phyloP scores from a whole-genome alignment of 2,888 invertebrate genomes.

The Phalangium opilio region DNA sequence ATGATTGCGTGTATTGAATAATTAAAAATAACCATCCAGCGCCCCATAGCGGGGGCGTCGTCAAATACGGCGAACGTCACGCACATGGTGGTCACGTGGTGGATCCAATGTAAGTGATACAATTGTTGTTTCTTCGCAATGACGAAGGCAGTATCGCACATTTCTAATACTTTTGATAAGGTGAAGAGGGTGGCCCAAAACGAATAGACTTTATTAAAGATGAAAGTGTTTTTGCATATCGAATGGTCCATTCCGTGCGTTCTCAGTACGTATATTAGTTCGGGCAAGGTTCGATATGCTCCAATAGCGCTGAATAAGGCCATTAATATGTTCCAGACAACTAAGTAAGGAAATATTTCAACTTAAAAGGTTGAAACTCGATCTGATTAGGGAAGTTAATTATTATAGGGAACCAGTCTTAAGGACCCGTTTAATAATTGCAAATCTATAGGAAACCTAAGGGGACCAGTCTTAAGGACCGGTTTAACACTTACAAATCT shows the following conservation, averaged over 20 bases:
- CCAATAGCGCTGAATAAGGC: slow-evolving; percentile 91
- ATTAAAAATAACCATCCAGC: slow-evolving; percentile 91
- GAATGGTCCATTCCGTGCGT: slow-evolving; percentile 88
- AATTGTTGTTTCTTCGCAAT: slow-evolving; percentile 72
- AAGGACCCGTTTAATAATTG: too few relatives aligned
- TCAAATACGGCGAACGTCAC: slow-evolving; percentile 79
- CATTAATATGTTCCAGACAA: slow-evolving; percentile 78
- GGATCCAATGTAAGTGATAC: slow-evolving; percentile 92
- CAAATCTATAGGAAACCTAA: too few relatives aligned
- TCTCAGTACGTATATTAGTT: slow-evolving; percentile 69
- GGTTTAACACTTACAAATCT: too few relatives aligned
- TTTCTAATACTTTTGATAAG: slow-evolving; percentile 84
- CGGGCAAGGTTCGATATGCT: slow-evolving; percentile 67
- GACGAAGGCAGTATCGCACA: slow-evolving; percentile 84
- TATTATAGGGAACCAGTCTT: too few relatives aligned
- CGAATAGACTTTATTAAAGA: slow-evolving; percentile 76
- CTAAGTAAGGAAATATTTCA: too few relatives aligned
- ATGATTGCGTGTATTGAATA: slow-evolving; percentile 78
- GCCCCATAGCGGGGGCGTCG: slow-evolving; percentile 31
- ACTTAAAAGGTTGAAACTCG: too few relatives aligned
- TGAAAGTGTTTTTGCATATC: slow-evolving; percentile 83
- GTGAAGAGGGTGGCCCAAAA: slow-evolving; percentile 98
- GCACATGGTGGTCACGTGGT: slow-evolving; percentile 83
- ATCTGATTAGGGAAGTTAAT: too few relatives aligned
- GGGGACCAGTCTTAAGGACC: too few relatives aligned